Evolutionary conservation across 2,113 vertebrate species (phyloP).

Genomic region (Xenopus laevis): DNA sequence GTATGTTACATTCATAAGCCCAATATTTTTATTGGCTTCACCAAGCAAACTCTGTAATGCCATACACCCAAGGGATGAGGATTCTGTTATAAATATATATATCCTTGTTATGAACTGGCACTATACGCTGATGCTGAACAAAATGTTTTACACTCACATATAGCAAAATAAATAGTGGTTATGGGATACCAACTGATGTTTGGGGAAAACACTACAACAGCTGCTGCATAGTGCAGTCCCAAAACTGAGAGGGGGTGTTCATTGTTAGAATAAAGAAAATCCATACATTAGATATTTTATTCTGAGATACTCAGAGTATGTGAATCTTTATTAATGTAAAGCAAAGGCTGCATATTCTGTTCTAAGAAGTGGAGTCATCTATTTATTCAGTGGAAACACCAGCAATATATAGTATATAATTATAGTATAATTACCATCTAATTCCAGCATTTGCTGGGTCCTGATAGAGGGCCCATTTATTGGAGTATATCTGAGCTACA

Average conservation of each 20-base stretch:
- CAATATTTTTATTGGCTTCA: constrained; percentile 37
- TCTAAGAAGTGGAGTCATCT: constrained; percentile 18
- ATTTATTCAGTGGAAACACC: constrained; percentile 7
- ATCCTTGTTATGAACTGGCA: constrained; percentile 26
- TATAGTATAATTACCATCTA: not conserved
- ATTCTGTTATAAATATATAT: constrained; percentile 31
- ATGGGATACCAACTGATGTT: constrained; percentile 51
- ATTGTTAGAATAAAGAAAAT: constrained; percentile 58
- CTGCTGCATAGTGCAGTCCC: constrained; percentile 43
- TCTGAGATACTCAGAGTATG: constrained; percentile 11
- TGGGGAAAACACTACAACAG: constrained; percentile 57
- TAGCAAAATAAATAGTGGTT: constrained; percentile 47
- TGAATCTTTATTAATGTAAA: constrained; percentile 6
- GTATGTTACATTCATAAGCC: constrained; percentile 3
- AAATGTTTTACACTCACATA: constrained; percentile 24
- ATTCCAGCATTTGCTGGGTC: too few relatives aligned
- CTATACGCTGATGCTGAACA: constrained; percentile 6
- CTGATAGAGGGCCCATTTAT: too few relatives aligned
- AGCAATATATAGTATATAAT: constrained; percentile 7
- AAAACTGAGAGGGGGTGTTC: constrained; percentile 55
- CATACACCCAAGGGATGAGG: constrained; percentile 24
- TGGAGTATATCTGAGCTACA: too few relatives aligned
- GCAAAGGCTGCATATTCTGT: constrained; percentile 7
- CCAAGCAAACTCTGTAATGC: constrained; percentile 24
- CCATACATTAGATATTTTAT: constrained; percentile 52